Conservation (phyloP, 2,888 invertebrate genomes). For the Brachypalpus laphriformis region DNA sequence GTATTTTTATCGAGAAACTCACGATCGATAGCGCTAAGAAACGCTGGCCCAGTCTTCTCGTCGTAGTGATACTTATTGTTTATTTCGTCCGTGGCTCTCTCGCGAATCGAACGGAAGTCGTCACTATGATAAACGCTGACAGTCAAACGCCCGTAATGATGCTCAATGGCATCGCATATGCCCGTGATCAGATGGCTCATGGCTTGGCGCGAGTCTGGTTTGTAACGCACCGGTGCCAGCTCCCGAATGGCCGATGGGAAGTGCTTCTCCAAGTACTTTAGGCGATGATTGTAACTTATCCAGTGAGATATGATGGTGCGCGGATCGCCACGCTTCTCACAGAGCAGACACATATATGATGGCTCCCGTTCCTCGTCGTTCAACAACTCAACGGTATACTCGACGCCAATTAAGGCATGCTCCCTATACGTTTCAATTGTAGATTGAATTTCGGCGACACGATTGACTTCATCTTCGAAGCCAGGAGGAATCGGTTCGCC, state of each 20-base stretch:
- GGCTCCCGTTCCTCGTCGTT: slow-evolving; percentile 88
- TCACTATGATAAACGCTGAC: slow-evolving; percentile 87
- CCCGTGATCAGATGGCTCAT: slow-evolving; percentile 84
- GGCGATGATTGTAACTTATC: slow-evolving; percentile 89
- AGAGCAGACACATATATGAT: slow-evolving; percentile 90
- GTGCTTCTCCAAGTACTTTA: slow-evolving; percentile 86
- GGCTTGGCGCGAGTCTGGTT: slow-evolving; percentile 84
- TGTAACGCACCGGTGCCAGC: slow-evolving; percentile 86
- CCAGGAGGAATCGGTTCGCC: slow-evolving; percentile 89
- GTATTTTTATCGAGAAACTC: slow-evolving; percentile 78
- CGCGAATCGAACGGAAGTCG: slow-evolving; percentile 87
- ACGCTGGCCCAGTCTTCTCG: slow-evolving; percentile 85
- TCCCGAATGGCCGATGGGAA: slow-evolving; percentile 85
- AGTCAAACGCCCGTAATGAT: slow-evolving; percentile 88
- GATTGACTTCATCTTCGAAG: slow-evolving; percentile 86
- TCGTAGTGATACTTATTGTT: slow-evolving; percentile 87
- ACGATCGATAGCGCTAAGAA: slow-evolving; percentile 83
- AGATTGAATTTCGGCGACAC: slow-evolving; percentile 83
- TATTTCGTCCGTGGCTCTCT: slow-evolving; percentile 86
- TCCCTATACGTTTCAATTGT: slow-evolving; percentile 83
- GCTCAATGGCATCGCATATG: slow-evolving; percentile 88
- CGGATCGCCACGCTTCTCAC: slow-evolving; percentile 91
- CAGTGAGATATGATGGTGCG: slow-evolving; percentile 91
- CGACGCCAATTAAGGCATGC: slow-evolving; percentile 87
- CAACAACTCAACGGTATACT: slow-evolving; percentile 90